Percentiles rank a stretch among this genome's conserved stretches.
phyloP scores from a whole-genome alignment of 2,888 invertebrate species.

The Junonia oenone region DNA sequence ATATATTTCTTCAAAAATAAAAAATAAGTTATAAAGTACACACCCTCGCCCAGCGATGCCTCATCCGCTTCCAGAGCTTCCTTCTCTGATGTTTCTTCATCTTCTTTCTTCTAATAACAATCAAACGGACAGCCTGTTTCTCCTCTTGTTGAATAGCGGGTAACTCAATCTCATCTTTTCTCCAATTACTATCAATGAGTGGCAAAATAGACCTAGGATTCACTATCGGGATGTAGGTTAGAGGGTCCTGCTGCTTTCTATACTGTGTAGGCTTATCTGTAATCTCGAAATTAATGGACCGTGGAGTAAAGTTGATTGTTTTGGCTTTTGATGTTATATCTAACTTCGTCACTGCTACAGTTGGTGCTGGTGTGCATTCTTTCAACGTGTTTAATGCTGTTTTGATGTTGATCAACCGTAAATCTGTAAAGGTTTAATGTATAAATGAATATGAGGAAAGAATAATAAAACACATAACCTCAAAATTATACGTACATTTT shows the following conservation, averaged over 20 bases:
- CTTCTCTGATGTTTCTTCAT: constrained; percentile 92
- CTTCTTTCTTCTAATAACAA: constrained; percentile 88
- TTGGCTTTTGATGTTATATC: constrained; percentile 38
- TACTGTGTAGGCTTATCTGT: constrained; percentile 40
- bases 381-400: constrained; percentile 50
- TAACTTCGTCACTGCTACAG: constrained; percentile 33
- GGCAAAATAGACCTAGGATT: constrained; percentile 68
- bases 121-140: constrained; percentile 85
- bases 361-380: constrained; percentile 44
- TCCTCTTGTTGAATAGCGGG: constrained; percentile 70
- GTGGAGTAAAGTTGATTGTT: constrained; percentile 50
- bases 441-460: constrained; percentile 15
- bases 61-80: constrained; percentile 89
- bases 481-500: constrained; percentile 55
- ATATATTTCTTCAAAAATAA: neutral
- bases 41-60: constrained; percentile 85
- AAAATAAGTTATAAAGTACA: too few species aligned
- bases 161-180: constrained; percentile 69
- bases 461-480: constrained; percentile 41
- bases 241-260: constrained; percentile 53
- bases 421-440: constrained; percentile 47
- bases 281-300: constrained; percentile 56
- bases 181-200: constrained; percentile 55
- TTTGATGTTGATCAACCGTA: constrained; percentile 57
- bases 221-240: constrained; percentile 61